These are phyloP conservation scores for Sarcophaga variegata DNA, from an alignment of 2,888 invertebrate species.

Conservation along the genomic window DNA sequence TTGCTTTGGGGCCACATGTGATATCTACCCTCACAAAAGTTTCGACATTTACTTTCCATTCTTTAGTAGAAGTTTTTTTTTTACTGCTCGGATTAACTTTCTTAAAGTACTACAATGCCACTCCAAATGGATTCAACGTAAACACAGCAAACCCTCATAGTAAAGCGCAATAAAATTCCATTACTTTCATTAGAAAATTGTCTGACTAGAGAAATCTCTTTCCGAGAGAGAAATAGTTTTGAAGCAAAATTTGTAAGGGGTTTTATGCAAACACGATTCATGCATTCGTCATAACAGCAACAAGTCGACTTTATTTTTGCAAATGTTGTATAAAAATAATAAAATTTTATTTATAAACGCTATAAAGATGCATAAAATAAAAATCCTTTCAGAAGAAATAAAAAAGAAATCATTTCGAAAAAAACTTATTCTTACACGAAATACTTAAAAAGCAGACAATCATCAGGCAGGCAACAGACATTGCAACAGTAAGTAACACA, in stretches of 20 bases:
- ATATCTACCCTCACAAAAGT: no score
- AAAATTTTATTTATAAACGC: constrained; percentile 31
- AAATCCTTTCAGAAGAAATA: neutral
- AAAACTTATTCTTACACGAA: constrained; percentile 19
- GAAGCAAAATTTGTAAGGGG: neutral
- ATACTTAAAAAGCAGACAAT: constrained; percentile 25
- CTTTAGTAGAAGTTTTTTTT: no score
- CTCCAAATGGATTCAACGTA: neutral
- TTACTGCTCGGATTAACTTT: no score
- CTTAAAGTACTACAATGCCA: neutral
- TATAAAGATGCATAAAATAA: neutral
- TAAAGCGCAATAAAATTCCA: neutral
- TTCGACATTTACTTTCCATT: no score
- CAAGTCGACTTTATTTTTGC: constrained; percentile 24
- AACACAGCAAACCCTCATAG: no score
- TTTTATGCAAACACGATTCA: constrained; percentile 43
- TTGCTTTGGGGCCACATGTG: no score
- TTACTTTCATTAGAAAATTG: neutral
- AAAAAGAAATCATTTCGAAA: constrained; percentile 21
- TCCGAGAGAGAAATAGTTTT: constrained; percentile 5
- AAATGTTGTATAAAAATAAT: constrained; percentile 7
- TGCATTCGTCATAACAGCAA: neutral
- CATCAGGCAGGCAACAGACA: constrained; percentile 10
- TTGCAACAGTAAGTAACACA: constrained; percentile 30
- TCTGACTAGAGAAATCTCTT: no score